Conservation (phyloP, 2,113 vertebrate genomes). For the Eulemur rufifrons region DNA sequence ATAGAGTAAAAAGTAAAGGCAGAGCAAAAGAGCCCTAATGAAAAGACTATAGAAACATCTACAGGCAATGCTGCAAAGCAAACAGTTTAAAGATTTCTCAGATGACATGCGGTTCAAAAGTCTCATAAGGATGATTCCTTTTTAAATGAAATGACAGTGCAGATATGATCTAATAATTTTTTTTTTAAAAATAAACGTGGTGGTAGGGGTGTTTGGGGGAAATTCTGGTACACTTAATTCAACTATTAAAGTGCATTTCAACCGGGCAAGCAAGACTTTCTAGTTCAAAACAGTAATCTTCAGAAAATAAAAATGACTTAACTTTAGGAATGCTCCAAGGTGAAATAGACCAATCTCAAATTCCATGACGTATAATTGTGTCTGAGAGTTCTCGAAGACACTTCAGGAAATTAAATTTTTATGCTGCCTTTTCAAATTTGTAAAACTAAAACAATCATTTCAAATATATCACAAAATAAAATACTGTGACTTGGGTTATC, state of each 20-base stretch:
- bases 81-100: neutral
- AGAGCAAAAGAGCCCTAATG: neutral
- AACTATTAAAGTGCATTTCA: slow-evolving; percentile 3
- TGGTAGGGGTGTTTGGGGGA: neutral
- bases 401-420: slow-evolving; percentile 24
- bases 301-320: slow-evolving; percentile 58
- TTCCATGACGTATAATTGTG: neutral
- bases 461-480: neutral
- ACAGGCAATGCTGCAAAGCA: neutral
- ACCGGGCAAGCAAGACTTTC: neutral
- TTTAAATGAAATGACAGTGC: neutral
- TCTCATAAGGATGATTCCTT: neutral
- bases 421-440: neutral
- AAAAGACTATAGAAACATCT: neutral
- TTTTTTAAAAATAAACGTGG: neutral
- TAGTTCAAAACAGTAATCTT: slow-evolving; percentile 14
- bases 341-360: neutral
- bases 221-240: neutral
- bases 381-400: neutral
- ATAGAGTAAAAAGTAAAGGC: neutral
- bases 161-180: neutral
- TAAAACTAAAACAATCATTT: neutral
- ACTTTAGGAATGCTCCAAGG: neutral
- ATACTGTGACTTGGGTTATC: neutral
- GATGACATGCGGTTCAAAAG: neutral